Evolutionary conservation across 1,140 invertebrate species (phyloP), one percentile per base, ranked within the genome.

Genomic region (Andrena cerasifolii): DNA sequence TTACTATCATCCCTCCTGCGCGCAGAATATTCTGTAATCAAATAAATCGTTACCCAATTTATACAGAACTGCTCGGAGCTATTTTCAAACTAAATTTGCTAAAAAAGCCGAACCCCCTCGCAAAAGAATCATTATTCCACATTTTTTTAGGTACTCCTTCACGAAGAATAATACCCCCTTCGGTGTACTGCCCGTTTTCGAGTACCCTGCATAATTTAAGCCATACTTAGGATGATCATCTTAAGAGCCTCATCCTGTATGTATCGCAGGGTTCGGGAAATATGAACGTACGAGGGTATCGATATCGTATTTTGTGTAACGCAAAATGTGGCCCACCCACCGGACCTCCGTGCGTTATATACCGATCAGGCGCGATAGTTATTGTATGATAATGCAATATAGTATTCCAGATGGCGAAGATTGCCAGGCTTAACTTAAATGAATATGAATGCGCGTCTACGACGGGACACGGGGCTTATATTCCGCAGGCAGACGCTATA

Each of bases 391-490:
- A 0, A 16, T 33, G 18, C 14, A 31, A 33, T 24, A 28, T 18
- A 51, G 2, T 16, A 61, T 36, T 67, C 33, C 26, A 62, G 36
- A 14, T 14, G 43, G 24, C 33, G 40, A 59, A 33, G 47, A 67
- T 54, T 61, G 18, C 40, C n/a, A 12, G 24, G 18, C 14, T 40
- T 18, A 3, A 16, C 45, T 43, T 21, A 47, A 51, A 84, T 83
- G 73, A 84, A 83, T 80, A 83, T 80, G 72, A 84, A 84, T 84
- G 47, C 51, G 5, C 12, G 51, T 76, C 53, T 61, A 33, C 24
- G 14, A 7, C 14, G 26, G 6, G 36, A 18, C 36, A 51, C 6
- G 43, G 33, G 67, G 74, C 72, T 79, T 76, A 68, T 61, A 74
- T 70, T 33, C 36, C 31, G 18, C 18, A 8, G 53, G 63, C 43